A percentile compares a stretch with the other conserved stretches of the same genome.
phyloP scores from a whole-genome alignment of 2,888 invertebrate genomes.

The Hydriomena furcata region DNA sequence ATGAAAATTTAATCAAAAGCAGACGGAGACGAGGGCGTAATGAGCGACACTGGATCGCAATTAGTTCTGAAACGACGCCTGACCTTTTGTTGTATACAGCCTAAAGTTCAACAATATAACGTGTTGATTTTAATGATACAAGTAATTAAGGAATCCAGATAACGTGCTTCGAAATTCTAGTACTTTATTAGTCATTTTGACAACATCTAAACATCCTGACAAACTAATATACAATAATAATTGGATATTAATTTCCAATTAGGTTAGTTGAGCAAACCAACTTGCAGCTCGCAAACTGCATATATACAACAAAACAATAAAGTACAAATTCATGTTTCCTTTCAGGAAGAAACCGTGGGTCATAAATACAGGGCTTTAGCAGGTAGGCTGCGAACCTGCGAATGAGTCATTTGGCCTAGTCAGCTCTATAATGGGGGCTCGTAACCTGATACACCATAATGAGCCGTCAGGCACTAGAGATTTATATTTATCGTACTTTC shows the following conservation, averaged over 20 bases:
- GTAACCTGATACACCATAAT: slow-evolving; percentile 21
- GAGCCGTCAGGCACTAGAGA: slow-evolving; percentile 33
- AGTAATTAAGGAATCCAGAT: too few species aligned
- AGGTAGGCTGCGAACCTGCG: slow-evolving; percentile 39
- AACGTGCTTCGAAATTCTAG: too few species aligned
- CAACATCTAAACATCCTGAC: too few species aligned
- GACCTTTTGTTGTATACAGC: too few species aligned
- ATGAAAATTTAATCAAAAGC: slow-evolving; percentile 48
- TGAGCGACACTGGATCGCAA: slow-evolving; percentile 52
- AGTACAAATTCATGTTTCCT: slow-evolving; percentile 13
- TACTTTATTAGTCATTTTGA: too few species aligned
- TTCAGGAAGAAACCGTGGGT: slow-evolving; percentile 22
- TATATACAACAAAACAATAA: too few species aligned
- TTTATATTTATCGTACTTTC: slow-evolving; percentile 42
- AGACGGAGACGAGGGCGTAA: slow-evolving; percentile 38
- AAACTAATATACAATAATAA: too few species aligned
- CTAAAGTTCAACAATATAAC: slow-evolving; percentile 19
- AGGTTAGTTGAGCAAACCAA: too few species aligned
- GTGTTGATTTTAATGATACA: slow-evolving; percentile 1
- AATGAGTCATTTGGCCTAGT: slow-evolving; percentile 36
- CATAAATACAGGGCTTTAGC: slow-evolving; percentile 40
- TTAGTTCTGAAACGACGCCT: slow-evolving; percentile 44
- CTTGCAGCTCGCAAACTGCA: slow-evolving; percentile 11
- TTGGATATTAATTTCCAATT: too few species aligned
- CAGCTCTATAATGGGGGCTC: slow-evolving; percentile 26